Evolutionary conservation across 2,797 vertebrate genomes (phyloP), one percentile per base, ranked within the genome.

Genomic region (Hippopotamyrus pictus): DNA sequence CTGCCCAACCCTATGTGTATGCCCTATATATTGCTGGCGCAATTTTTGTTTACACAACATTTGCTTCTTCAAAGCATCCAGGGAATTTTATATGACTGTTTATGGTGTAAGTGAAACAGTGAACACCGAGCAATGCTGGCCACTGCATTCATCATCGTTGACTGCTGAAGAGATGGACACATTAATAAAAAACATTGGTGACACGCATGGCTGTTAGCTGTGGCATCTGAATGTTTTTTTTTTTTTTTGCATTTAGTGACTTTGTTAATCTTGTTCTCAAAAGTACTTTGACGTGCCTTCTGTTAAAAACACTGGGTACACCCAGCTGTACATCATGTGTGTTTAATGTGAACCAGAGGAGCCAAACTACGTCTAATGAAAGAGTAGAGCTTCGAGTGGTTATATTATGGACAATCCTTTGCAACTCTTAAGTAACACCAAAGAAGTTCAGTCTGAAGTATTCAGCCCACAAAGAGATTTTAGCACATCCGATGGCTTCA

Each of bases 211-310:
- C 82, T 51, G 11, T 51, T 50, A 85, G 82, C 82, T 29, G 44
- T n/a, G 82, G 46, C 44, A 2, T 50, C 9, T 19, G 8, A 84
- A 50, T 84, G 19, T 1, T 84, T 50, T 50, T 50, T 46, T n/a
- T n/a, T n/a, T 48, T 5, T 83, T 22, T 14, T 22, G 41, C 19
- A 48, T 51, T 85, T 51, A 85, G 82, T 29, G n/a, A 41, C 22
- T 51, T 29, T 29, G 73, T 51, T 79, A 79, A 79, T 79, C 37
- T 19, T 44, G 33, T 79, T 41, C 73, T 79, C 37, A 41, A 79
- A 79, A 48, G 48, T 11, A 85, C 82, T 85, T 85, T 85, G n/a
- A 85, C 82, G 41, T 48, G 82, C 8, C 41, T 85, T n/a, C 82
- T 12, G n/a, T 22, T 85, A 29, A 85, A 83, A 85, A 85, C n/a